Evolutionary conservation across 1,140 invertebrate species (phyloP).

Genomic region (Cherax quadricarinatus): DNA sequence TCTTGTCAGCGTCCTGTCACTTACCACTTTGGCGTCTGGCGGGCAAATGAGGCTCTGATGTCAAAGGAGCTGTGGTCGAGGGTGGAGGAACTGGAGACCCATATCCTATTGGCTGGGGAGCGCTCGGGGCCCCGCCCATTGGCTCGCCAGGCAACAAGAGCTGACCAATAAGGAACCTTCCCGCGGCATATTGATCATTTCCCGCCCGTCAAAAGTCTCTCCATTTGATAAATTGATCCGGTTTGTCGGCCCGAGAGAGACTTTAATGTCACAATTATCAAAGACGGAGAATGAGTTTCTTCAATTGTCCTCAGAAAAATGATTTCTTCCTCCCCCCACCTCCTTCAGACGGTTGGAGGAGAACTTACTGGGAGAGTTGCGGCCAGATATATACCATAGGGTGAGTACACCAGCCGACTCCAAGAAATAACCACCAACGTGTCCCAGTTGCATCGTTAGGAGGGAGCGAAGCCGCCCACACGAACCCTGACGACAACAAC

Average conservation of each 20-base stretch:
- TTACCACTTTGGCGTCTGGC: neutral
- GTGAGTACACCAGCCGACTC: neutral
- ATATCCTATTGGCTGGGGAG: neutral
- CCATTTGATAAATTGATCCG: constrained; percentile 40
- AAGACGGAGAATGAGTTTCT: constrained; percentile 3
- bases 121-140: neutral
- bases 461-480: no score
- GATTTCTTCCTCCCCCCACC: neutral
- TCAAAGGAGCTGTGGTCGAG: neutral
- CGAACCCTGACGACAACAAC: no score
- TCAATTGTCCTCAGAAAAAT: neutral
- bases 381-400: neutral
- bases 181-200: constrained; percentile 14
- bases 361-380: neutral
- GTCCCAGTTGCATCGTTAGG: no score
- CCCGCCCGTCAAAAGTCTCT: constrained; percentile 40
- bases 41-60: neutral
- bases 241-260: constrained; percentile 10
- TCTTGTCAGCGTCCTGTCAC: neutral
- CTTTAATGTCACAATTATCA: constrained; percentile 10
- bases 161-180: constrained; percentile 1
- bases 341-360: neutral
- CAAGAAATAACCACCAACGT: no score
- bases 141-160: neutral
- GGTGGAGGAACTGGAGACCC: neutral